Percentiles rank a stretch among this genome's conserved stretches.
Conservation (phyloP, 2,888 invertebrate genomes). For the Protula sp. region DNA sequence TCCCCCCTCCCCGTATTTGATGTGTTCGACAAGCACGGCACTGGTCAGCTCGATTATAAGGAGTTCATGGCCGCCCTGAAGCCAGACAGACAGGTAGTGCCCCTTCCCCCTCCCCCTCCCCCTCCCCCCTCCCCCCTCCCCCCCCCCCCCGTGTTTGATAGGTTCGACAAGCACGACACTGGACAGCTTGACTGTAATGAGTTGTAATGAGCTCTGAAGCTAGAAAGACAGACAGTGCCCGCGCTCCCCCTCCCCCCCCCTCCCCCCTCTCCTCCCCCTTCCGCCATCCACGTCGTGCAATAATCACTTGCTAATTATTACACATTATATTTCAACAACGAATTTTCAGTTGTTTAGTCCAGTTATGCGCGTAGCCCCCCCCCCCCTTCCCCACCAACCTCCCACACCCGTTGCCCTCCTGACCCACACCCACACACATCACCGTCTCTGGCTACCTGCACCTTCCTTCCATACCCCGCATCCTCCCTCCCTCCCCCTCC, state of each 20-base stretch:
- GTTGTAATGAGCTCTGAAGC: slow-evolving; percentile 51
- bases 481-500: slow-evolving; percentile 50
- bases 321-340: slow-evolving; percentile 46
- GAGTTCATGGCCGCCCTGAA: slow-evolving; percentile 52
- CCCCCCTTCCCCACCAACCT: slow-evolving; percentile 50
- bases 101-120: too few species aligned
- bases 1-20: slow-evolving; percentile 54
- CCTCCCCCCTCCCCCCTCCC: too few species aligned
- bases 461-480: too few species aligned
- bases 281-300: slow-evolving; percentile 51
- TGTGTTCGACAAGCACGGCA: slow-evolving; percentile 45
- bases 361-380: slow-evolving; percentile 43
- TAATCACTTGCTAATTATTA: slow-evolving; percentile 48
- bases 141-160: too few species aligned
- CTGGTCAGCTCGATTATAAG: slow-evolving; percentile 46
- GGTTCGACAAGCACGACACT: too few species aligned
- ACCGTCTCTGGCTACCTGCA: too few species aligned
- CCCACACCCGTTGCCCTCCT: too few species aligned
- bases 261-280: slow-evolving; percentile 35
- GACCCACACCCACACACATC: too few species aligned
- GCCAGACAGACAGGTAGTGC: slow-evolving; percentile 43
- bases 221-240: slow-evolving; percentile 46
- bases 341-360: slow-evolving; percentile 50
- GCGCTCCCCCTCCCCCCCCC: too few species aligned
- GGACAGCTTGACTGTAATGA: slow-evolving; percentile 50